Evolutionary conservation across 1,140 invertebrate species (phyloP), one percentile per base, ranked within the genome.

Genomic region (Bombus terrestris): DNA sequence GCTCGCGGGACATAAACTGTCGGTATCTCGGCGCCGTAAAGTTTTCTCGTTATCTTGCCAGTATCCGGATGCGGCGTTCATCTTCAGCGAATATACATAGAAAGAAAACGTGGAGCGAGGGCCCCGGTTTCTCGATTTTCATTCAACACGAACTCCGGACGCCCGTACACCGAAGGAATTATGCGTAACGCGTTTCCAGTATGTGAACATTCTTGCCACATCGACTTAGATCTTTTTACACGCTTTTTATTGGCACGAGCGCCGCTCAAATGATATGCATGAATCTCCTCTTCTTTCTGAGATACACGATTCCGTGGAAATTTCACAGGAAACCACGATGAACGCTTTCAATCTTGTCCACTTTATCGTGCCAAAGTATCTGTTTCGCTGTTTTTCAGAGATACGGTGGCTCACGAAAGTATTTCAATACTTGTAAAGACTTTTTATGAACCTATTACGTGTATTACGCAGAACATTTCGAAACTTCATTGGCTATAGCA

Each of bases 121-220:
- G 66, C 32, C 68, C 64, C 78, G 66, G 66, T 72, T 68, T 81
- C 84, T 72, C 13, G 81, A 90, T 90, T 90, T 90, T 75, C 69
- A 90, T 90, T 87, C 88, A 85, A 35, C 73, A 39, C 84, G 76
- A 85, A 37, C 71, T 72, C 25, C 77, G 69, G 35, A 59, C 39
- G 76, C 62, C 83, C 80, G 59, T 86, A 62, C 53, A 66, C 18
- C 3, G 8, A 15, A 15, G 37, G 79, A 90, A 75, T 90, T 89
- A 90, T 89, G 88, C 85, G 81, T 73, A 77, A 75, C 85, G 83
- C 82, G 87, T 90, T 82, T 62, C 22, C 53, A 59, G 43, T 76
- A 53, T 78, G 62, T 76, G 81, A 73, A 89, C 86, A 90, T 87
- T 78, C 35, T 41, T 77, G 81, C 73, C 57, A 28, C 66, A 83